Evolutionary conservation across 2,113 vertebrate species (phyloP), one percentile per base, ranked within the genome.

Genomic region (Plestiodon gilberti): DNA sequence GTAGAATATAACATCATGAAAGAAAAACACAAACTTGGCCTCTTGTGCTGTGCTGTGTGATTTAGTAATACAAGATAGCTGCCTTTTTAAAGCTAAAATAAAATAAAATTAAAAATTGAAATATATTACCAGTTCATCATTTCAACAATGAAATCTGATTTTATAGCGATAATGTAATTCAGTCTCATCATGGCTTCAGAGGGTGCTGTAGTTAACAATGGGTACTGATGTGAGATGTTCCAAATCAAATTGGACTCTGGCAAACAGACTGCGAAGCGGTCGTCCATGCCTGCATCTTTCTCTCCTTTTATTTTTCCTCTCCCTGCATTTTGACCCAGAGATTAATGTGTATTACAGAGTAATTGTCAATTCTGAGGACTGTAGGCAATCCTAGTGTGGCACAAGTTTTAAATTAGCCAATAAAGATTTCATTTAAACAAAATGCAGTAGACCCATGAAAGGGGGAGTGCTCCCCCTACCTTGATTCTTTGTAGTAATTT

Each of bases 61-160:
- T 78, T 84, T 74, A 28, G 67, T 89, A 35, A 87, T 61, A 89
- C 91, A 59, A 64, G 40, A 17, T 52, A 15, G 71, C 82, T 88
- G 20, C 64, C 59, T 61, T 94, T 74, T 28, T 6, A 57, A 59
- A 43, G 79, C 48, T 4, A 4, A 20, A 48, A 13, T 23, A 76
- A 57, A 11, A 74, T 83, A 89, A 69, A 81, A 81, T 65, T 93
- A 90, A 61, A 87, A 55, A 88, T 81, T 84, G 84, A 92, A 93
- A 91, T 89, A 88, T 75, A n/a, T 91, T 74, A 90, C 62, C 59
- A 92, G 90, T 83, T 93, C 91, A 86, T 91, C 70, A 92, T 82
- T 95, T 90, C 91, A 90, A 90, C 74, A 93, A 40, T 71, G 92
- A 91, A 94, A 94, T 93, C 87, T 91, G 90, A 87, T 91, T 94